These are phyloP conservation scores for Ptilodon capucinus DNA, from an alignment of 2,888 invertebrate genomes.

Conservation along the genomic window DNA sequence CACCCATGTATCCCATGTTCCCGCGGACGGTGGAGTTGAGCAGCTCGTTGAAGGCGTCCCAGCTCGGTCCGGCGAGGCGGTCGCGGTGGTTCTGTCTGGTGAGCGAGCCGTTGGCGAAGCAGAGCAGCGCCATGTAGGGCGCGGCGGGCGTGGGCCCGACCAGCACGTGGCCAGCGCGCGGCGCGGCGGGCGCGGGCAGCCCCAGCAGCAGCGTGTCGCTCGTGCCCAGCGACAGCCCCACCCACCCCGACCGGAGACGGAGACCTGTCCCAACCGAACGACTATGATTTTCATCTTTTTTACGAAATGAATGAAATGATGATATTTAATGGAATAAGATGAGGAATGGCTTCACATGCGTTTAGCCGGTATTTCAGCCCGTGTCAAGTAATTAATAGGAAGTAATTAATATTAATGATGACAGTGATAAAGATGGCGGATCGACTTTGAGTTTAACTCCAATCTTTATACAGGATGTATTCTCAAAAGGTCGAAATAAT, in stretches of 20 bases:
- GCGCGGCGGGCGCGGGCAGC: constrained; percentile 85
- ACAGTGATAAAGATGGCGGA: no score
- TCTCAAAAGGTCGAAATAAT: no score
- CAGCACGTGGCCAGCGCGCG: constrained; percentile 92
- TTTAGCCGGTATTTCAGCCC: no score
- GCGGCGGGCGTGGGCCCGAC: constrained; percentile 91
- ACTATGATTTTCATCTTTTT: no score
- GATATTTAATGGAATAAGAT: no score
- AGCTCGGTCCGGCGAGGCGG: constrained; percentile 87
- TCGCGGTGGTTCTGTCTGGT: constrained; percentile 93
- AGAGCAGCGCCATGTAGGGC: constrained; percentile 94
- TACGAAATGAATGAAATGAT: no score
- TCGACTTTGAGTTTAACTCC: no score
- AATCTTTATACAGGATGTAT: no score
- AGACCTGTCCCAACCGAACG: constrained; percentile 84
- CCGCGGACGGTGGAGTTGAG: constrained; percentile 93
- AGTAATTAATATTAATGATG: no score
- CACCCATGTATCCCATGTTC: constrained; percentile 96
- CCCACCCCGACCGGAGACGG: constrained; percentile 89
- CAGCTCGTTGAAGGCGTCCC: constrained; percentile 92
- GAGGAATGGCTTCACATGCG: no score
- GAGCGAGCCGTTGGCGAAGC: constrained; percentile 97
- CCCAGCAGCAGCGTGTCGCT: constrained; percentile 96
- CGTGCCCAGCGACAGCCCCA: constrained; percentile 95
- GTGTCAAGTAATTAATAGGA: no score